These are phyloP conservation scores for Clavelina lepadiformis DNA, from an alignment of 23 tunicate genomes.

Conservation along the genomic window DNA sequence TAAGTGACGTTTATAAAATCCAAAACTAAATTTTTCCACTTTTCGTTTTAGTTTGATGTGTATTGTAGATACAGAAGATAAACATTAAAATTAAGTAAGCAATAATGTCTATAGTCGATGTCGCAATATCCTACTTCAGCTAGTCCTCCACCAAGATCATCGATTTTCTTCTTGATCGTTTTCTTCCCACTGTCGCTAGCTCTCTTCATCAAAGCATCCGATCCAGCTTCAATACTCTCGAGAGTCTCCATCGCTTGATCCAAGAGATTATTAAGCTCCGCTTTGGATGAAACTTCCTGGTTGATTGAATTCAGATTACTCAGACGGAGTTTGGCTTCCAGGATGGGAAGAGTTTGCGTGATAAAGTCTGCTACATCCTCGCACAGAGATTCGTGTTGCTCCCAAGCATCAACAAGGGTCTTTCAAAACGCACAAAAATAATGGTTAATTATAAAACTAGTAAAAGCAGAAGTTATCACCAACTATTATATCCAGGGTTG, in stretches of 20 bases:
- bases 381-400: constrained; percentile 24
- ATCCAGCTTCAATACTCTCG: constrained; percentile 9
- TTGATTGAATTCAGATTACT: constrained; percentile 71
- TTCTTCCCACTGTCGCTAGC: constrained; percentile 28
- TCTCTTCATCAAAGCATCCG: neutral
- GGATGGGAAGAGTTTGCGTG: constrained; percentile 15
- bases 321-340: constrained; percentile 51
- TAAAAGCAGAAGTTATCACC: no score
- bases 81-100: no score
- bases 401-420: constrained; percentile 53
- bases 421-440: constrained; percentile 1
- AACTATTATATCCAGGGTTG: no score
- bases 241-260: constrained; percentile 31
- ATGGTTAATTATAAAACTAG: no score
- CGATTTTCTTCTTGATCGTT: constrained; percentile 19
- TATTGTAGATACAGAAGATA: no score
- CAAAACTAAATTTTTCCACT: no score
- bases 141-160: constrained; percentile 18
- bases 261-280: constrained; percentile 2
- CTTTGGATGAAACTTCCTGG: constrained; percentile 48
- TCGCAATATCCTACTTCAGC: constrained; percentile 15
- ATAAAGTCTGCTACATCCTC: constrained; percentile 21
- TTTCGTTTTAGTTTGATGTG: no score
- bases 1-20: no score
- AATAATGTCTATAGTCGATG: no score